Evolutionary conservation across 2,888 invertebrate species (phyloP).

Genomic region (Erebia epiphron): DNA sequence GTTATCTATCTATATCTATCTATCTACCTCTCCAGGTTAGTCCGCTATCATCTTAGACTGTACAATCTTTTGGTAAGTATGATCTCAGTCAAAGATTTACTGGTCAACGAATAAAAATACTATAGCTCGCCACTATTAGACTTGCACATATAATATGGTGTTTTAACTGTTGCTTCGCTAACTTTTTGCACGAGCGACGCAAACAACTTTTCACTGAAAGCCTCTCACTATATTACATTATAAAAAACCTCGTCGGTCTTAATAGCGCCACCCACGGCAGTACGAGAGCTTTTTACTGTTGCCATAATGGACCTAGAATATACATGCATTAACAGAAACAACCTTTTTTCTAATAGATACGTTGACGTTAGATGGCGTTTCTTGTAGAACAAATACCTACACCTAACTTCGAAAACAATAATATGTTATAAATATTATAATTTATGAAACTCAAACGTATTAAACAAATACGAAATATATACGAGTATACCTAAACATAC

Average conservation of each 20-base stretch:
- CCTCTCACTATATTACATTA: constrained; percentile 28
- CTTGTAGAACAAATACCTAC: background rate
- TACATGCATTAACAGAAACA: constrained; percentile 22
- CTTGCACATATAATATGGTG: constrained; percentile 9
- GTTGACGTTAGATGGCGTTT: background rate
- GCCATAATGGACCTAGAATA: constrained; percentile 29
- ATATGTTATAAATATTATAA: too few relatives aligned
- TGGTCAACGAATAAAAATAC: too few relatives aligned
- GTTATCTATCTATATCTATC: too few relatives aligned
- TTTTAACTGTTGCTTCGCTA: constrained; percentile 14
- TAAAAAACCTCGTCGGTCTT: constrained; percentile 26
- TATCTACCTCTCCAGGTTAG: too few relatives aligned
- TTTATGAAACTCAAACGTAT: too few relatives aligned
- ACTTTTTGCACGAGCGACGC: constrained; percentile 19
- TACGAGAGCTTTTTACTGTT: constrained; percentile 35
- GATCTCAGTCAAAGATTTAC: too few relatives aligned
- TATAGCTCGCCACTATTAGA: background rate
- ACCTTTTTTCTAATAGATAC: constrained; percentile 4
- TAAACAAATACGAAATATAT: too few relatives aligned
- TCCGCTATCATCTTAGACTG: too few relatives aligned
- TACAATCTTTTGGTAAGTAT: too few relatives aligned
- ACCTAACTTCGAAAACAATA: background rate
- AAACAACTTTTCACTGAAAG: constrained; percentile 25
- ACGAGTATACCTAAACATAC: too few relatives aligned
- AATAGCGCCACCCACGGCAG: constrained; percentile 31